These are phyloP conservation scores for Halcyon smyrnensis DNA, from an alignment of 2,797 vertebrate genomes.

Conservation along the genomic window DNA sequence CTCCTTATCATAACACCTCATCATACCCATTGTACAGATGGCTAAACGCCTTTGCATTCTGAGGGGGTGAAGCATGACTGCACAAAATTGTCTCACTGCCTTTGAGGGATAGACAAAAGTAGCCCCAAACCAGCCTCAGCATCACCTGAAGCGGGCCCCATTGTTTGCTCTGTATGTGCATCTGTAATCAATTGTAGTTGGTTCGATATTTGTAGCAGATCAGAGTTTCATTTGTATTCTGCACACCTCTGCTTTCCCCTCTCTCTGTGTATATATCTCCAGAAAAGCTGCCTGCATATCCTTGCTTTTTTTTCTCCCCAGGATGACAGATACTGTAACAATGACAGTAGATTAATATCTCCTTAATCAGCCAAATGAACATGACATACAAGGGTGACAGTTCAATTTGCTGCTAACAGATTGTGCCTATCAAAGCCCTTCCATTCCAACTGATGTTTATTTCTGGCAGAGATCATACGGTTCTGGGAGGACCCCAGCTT, in stretches of 20 bases:
- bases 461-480: constrained; percentile 84
- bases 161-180: not conserved
- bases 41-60: not conserved
- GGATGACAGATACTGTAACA: constrained; percentile 79
- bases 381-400: constrained; percentile 92
- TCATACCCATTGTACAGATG: rapidly evolving
- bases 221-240: constrained; percentile 65
- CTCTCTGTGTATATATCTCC: not conserved
- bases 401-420: constrained; percentile 98
- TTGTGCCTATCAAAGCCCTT: constrained; percentile 86
- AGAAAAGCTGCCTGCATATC: constrained; percentile 60
- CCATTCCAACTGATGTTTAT: constrained; percentile 86
- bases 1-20: not conserved
- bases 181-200: not conserved
- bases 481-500: constrained; percentile 73
- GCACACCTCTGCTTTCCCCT: constrained; percentile 21
- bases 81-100: not conserved
- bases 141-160: not conserved
- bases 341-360: constrained; percentile 90
- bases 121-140: not conserved
- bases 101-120: not conserved
- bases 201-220: constrained; percentile 52
- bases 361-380: constrained; percentile 90
- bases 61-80: not conserved
- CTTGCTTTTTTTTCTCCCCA: not conserved